Percentiles rank a stretch among this genome's conserved stretches.
Conservation (phyloP, 2,113 vertebrate genomes). For the Ifrita kowaldi region DNA sequence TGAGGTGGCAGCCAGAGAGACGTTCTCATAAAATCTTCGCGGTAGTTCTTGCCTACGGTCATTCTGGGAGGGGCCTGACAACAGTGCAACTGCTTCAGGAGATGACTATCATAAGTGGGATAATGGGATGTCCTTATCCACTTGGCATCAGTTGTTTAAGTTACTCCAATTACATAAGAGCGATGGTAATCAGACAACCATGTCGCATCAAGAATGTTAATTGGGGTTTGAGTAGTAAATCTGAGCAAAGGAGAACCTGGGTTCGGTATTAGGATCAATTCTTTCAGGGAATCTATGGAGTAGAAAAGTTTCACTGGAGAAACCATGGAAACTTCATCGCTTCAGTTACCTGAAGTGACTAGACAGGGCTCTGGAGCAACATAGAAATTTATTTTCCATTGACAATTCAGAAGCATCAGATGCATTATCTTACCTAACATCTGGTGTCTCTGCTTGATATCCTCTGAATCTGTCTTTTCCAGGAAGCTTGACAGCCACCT, state of each 20-base stretch:
- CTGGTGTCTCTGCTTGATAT: background rate
- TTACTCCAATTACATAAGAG: background rate
- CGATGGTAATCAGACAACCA: accelerated
- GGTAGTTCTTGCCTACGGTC: background rate
- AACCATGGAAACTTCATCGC: background rate
- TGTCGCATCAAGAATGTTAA: background rate
- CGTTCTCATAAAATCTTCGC: background rate
- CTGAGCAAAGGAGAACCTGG: background rate
- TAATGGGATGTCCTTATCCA: background rate
- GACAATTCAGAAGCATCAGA: background rate
- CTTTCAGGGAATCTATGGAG: background rate
- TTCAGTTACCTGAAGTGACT: background rate
- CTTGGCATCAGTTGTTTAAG: background rate
- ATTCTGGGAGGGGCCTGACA: background rate
- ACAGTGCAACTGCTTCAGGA: background rate
- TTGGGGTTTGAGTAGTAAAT: background rate
- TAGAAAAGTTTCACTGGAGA: background rate
- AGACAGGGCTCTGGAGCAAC: background rate
- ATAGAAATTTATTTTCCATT: background rate
- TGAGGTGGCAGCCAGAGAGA: background rate
- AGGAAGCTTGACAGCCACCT: background rate
- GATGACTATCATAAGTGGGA: background rate
- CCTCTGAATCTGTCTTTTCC: background rate
- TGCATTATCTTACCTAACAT: background rate
- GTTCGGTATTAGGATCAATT: background rate